Conservation (phyloP, 2,113 vertebrate genomes). For the Psilopsiagon aymara region DNA sequence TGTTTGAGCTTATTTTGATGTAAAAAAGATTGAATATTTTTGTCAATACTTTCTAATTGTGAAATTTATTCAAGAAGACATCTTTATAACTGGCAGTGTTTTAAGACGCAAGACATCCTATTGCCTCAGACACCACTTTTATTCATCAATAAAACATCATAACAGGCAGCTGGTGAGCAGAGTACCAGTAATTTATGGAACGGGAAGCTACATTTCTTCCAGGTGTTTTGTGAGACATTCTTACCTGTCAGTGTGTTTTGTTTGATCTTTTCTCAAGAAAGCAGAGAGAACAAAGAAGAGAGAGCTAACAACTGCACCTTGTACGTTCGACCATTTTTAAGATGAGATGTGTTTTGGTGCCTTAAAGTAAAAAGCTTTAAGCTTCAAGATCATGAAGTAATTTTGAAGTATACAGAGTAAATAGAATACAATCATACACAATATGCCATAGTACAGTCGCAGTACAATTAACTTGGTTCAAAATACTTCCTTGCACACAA, state of each 20-base stretch:
- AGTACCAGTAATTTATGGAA: constrained; percentile 62
- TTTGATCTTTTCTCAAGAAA: constrained; percentile 48
- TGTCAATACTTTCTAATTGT: constrained; percentile 68
- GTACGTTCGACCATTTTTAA: not conserved
- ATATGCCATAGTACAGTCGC: not conserved
- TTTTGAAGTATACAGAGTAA: not conserved
- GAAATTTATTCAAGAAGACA: constrained; percentile 65
- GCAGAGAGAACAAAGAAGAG: constrained; percentile 30
- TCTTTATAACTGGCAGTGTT: constrained; percentile 46
- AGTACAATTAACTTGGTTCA: not conserved
- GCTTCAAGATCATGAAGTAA: not conserved
- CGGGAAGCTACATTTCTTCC: constrained; percentile 39
- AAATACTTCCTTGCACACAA: constrained; percentile 12
- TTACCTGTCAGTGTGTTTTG: constrained; percentile 56
- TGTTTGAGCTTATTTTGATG: constrained; percentile 63
- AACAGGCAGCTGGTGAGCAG: constrained; percentile 54
- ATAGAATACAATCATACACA: not conserved
- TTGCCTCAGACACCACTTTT: constrained; percentile 61
- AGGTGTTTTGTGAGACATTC: constrained; percentile 41
- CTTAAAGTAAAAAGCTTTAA: not conserved
- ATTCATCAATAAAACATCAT: constrained; percentile 72
- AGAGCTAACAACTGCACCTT: not conserved
- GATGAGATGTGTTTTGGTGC: not conserved
- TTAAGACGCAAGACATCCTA: constrained; percentile 32
- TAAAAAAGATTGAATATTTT: constrained; percentile 68